phyloP scores from a whole-genome alignment of 2,113 vertebrate species.

The Pluvianellus socialis region DNA sequence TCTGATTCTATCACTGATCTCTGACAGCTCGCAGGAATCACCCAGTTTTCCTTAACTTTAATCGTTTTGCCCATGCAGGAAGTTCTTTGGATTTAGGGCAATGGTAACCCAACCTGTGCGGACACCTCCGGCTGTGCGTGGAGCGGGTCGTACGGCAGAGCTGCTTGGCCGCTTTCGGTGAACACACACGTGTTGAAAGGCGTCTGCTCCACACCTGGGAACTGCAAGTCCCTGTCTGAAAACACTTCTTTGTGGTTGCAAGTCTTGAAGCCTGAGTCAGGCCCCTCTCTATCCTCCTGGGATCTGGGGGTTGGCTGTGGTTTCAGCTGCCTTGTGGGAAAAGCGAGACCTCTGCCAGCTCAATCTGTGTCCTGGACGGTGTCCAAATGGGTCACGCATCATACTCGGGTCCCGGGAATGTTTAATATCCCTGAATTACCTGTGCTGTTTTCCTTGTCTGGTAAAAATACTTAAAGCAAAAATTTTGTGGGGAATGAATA shows the following conservation, averaged over 20 bases:
- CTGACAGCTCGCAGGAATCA: not conserved
- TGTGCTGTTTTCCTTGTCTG: not conserved
- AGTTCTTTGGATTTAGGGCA: not conserved
- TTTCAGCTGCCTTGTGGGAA: not conserved
- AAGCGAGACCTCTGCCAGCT: not conserved
- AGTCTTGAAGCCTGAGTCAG: not conserved
- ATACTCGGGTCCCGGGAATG: not conserved
- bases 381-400: not conserved
- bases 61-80: rapidly evolving
- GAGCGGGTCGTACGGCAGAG: rapidly evolving
- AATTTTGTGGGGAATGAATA: not conserved
- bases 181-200: rapidly evolving
- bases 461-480: not conserved
- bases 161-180: not conserved
- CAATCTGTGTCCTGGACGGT: not conserved
- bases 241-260: not conserved
- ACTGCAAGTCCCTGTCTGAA: rapidly evolving
- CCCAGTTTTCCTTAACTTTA: rapidly evolving
- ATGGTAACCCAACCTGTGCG: rapidly evolving
- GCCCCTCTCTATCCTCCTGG: not conserved
- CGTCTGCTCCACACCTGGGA: not conserved
- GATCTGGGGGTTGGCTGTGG: not conserved
- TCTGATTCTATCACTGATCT: rapidly evolving
- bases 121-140: rapidly evolving
- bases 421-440: not conserved